A percentile compares a stretch with the other conserved stretches of the same genome.
These are phyloP conservation scores for Sus scrofa DNA, from an alignment of 2,113 vertebrate genomes.

Conservation along the genomic window DNA sequence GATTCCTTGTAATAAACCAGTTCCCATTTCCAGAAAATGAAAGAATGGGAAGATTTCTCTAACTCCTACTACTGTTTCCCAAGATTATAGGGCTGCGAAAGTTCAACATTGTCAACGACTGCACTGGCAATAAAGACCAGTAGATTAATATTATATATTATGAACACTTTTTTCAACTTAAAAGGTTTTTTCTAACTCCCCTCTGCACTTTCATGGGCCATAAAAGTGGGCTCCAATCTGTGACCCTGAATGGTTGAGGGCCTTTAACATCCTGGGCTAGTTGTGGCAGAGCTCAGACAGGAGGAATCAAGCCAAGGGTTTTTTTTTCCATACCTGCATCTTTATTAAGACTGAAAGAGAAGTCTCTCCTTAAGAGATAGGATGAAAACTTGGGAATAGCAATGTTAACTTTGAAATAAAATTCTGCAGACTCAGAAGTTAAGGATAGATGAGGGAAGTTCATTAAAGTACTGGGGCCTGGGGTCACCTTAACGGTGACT, in stretches of 20 bases:
- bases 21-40: background rate
- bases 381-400: background rate
- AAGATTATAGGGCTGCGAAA: background rate
- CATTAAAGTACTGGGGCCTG: background rate
- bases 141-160: background rate
- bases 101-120: background rate
- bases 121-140: background rate
- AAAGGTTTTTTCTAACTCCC: background rate
- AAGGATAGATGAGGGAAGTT: background rate
- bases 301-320: background rate
- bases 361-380: background rate
- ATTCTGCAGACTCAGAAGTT: background rate
- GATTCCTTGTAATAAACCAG: background rate
- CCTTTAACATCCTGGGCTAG: background rate
- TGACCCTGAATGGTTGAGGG: background rate
- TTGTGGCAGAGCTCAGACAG: background rate
- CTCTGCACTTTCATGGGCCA: background rate
- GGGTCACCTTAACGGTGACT: background rate
- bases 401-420: background rate
- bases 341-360: background rate
- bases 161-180: background rate
- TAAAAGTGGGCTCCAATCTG: background rate
- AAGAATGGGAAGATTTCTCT: background rate
- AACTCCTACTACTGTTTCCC: background rate
- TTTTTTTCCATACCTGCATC: background rate